These are phyloP conservation scores for Platyscapa corneri DNA, from an alignment of 1,140 invertebrate genomes.

Conservation along the genomic window DNA sequence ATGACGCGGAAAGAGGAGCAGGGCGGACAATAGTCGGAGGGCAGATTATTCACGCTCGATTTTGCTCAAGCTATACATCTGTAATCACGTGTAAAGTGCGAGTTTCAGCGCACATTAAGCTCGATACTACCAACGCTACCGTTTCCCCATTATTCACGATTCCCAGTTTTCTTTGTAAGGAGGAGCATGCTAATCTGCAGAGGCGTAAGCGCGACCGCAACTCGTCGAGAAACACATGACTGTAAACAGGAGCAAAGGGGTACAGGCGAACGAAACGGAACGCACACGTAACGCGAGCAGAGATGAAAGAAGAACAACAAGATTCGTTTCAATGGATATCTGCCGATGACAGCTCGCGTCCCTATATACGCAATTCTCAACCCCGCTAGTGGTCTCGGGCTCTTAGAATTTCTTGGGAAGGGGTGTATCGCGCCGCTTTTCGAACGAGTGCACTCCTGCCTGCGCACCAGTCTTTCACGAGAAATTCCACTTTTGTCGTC, in stretches of 20 bases:
- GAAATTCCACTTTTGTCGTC: conserved; percentile 63
- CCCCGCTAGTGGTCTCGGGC: neutral
- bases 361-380: conserved; percentile 9
- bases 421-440: conserved; percentile 50
- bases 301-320: neutral
- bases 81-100: too few relatives aligned
- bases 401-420: neutral
- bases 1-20: too few relatives aligned
- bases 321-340: conserved; percentile 65
- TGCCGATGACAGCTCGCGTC: conserved; percentile 59
- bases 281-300: conserved; percentile 29
- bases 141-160: neutral
- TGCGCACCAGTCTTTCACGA: conserved; percentile 48
- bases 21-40: too few relatives aligned
- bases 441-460: conserved; percentile 55
- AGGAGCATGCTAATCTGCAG: neutral
- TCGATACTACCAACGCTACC: too few relatives aligned
- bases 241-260: conserved; percentile 15
- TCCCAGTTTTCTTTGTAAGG: neutral
- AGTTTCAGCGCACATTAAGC: too few relatives aligned
- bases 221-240: conserved; percentile 45
- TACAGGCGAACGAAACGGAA: neutral
- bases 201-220: neutral
- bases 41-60: too few relatives aligned
- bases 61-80: too few relatives aligned